Evolutionary conservation across 2,113 vertebrate species (phyloP), one percentile per base, ranked within the genome.

Genomic region (Tyto alba): DNA sequence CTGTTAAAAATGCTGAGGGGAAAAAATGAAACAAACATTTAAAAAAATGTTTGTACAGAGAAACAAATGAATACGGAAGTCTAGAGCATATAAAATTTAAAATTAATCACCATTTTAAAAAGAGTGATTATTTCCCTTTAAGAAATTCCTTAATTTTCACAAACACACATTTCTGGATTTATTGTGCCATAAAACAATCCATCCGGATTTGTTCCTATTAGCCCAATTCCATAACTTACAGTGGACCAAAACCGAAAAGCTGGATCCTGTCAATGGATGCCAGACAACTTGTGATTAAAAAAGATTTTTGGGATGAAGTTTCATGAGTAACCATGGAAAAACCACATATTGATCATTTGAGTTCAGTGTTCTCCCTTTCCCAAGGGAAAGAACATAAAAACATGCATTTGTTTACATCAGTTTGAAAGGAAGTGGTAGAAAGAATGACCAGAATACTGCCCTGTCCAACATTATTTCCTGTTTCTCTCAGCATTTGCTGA

Each of bases 351-450:
- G 88, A 95, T 88, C 72, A 89, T 73, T 25, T 47, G 40, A 90
- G 59, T 62, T 93, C 63, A 84, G 59, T 1, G 4, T 34, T 93
- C 59, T 91, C 82, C 50, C 55, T 83, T 96, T 94, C 90, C 88
- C 75, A 91, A 93, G 93, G 74, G 89, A 94, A 95, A 85, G 63
- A 47, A 79, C 64, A 77, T 10, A 53, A 93, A 90, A 83, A 50
- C 47, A 89, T 30, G n/a, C 45, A 84, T 93, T 47, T 95, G 69
- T 96, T 97, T 91, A 82, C 29, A 87, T 40, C 64, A 41, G 25
- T 64, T 77, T 3, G 10, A 92, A 86, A 96, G 90, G 92, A 96
- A 94, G 92, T 93, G 87, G 93, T 90, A 43, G 63, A 90, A 62
- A 52, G 72, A 76, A 90, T 83, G 63, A 91, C 57, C 85, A 52